A percentile compares a stretch with the other conserved stretches of the same genome.
These are phyloP conservation scores for Actenoides lindsayi DNA, from an alignment of 2,113 vertebrate genomes.

Conservation along the genomic window DNA sequence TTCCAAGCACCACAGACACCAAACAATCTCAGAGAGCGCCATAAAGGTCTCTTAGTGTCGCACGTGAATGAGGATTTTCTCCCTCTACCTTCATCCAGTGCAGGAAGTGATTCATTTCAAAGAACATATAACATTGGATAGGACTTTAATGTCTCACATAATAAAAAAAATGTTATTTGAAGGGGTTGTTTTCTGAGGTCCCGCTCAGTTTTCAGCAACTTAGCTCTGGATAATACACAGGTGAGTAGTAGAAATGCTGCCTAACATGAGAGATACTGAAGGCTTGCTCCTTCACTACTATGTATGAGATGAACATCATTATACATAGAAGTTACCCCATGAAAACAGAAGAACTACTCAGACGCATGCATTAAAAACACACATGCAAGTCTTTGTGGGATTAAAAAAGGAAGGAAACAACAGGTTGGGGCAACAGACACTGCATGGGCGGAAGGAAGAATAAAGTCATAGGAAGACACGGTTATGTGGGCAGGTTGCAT, in stretches of 20 bases:
- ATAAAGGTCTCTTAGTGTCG: background rate
- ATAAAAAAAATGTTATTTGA: background rate
- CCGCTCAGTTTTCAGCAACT: background rate
- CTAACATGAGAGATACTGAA: background rate
- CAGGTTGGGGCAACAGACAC: slow-evolving; percentile 7
- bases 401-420: slow-evolving; percentile 44
- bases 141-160: background rate
- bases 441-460: background rate
- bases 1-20: background rate
- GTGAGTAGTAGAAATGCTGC: background rate
- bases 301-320: background rate
- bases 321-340: background rate
- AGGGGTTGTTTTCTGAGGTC: background rate
- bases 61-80: background rate
- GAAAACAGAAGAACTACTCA: background rate
- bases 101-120: background rate
- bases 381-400: slow-evolving; percentile 9
- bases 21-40: rapidly evolving
- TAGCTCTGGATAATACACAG: background rate
- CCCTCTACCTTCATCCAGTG: background rate
- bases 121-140: background rate
- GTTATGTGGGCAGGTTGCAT: background rate
- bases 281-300: background rate
- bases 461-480: background rate
- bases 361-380: background rate